A percentile compares a stretch with the other conserved stretches of the same genome.
Evolutionary conservation across 2,888 invertebrate genomes (phyloP).

Genomic region (Yponomeuta cagnagella): DNA sequence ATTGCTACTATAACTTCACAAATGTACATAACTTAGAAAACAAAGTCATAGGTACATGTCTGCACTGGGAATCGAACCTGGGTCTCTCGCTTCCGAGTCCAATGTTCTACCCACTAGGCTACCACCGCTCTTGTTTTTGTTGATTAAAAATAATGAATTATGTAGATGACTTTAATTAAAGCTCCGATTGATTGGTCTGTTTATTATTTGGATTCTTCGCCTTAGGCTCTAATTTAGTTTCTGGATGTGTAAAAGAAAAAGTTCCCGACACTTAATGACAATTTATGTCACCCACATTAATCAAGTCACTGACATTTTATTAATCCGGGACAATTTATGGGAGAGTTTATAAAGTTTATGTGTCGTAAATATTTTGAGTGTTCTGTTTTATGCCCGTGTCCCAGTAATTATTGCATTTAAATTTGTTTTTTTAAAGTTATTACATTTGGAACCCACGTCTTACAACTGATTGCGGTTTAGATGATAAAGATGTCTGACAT

Average conservation of each 20-base stretch:
- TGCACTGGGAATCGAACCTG: too few relatives aligned
- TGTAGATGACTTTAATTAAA: too few relatives aligned
- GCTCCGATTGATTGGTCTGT: too few relatives aligned
- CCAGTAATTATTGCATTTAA: slow-evolving; percentile 2
- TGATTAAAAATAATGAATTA: too few relatives aligned
- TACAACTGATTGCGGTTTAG: too few relatives aligned
- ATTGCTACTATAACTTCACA: too few relatives aligned
- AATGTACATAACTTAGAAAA: too few relatives aligned
- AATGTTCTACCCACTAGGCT: too few relatives aligned
- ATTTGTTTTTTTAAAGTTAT: background rate
- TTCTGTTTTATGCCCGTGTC: background rate
- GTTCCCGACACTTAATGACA: slow-evolving; percentile 1
- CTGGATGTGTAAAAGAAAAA: background rate
- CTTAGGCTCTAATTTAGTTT: background rate
- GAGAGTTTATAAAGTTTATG: slow-evolving; percentile 1
- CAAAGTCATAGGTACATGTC: too few relatives aligned
- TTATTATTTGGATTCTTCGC: background rate
- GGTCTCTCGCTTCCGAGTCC: too few relatives aligned
- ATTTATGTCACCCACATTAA: slow-evolving; percentile 6
- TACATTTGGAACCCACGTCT: background rate
- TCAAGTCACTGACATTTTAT: slow-evolving; percentile 1
- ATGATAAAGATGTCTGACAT: too few relatives aligned
- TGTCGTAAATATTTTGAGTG: slow-evolving; percentile 11
- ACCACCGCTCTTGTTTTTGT: too few relatives aligned
- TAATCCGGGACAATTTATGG: slow-evolving; percentile 8